Evolutionary conservation across 2,888 invertebrate species (phyloP), one percentile per base, ranked within the genome.

Genomic region (Himalopsyche kuldschensis): DNA sequence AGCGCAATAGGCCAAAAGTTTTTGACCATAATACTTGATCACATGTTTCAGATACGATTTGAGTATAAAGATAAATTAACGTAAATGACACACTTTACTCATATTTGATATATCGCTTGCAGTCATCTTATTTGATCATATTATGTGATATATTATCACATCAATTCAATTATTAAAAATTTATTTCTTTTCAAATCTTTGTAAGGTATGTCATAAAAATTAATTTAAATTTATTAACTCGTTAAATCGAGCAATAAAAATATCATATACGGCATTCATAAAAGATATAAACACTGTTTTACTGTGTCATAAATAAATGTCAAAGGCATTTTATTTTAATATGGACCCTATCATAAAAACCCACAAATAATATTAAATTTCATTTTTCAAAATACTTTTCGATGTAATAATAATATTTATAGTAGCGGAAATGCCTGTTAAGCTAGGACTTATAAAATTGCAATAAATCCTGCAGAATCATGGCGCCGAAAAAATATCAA

Each of bases 401-500:
- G 27, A 30, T 69, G 8, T 27, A 30, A 30, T 69, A 69, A 30
- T 69, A 69, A 27, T 69, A 27, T 69, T 27, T 69, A 8, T 69
- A 69, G 69, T 69, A 31, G 48, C 85, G 85, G 85, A 85, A 85
- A 85, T 85, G 69, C 85, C 83, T 24, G 47, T 69, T 46, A 27
- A 31, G 46, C 46, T 77, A 81, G 78, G 55, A 75, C 75, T 80
- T 80, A 85, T 84, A 85, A 81, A 84, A 85, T 82, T 75, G 85
- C 82, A 83, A 83, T 82, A 82, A 81, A 81, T 80, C 81, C 69
- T 81, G 81, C 82, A 69, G 85, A 80, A 48, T 75, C 30, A 15
- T 85, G 85, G 85, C 85, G 85, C 85, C 85, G 81, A 30, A 55
- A 82, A 81, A 80, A 81, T 84, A 63, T 80, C 75, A 81, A 78